Evolutionary conservation across 2,797 vertebrate species (phyloP).

Genomic region (Bovichtus variegatus): DNA sequence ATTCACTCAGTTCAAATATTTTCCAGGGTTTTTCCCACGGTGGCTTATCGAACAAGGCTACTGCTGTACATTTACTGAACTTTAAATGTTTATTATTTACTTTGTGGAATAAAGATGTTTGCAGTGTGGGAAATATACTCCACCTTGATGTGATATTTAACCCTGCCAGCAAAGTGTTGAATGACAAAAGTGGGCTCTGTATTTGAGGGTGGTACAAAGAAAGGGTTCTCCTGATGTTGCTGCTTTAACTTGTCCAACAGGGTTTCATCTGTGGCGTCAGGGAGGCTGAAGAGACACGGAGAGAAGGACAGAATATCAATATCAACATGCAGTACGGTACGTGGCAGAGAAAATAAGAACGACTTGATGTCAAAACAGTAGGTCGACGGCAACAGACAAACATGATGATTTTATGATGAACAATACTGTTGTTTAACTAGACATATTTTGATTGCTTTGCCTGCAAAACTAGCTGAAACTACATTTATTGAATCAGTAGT

Average conservation of each 20-base stretch:
- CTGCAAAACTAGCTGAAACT: not conserved
- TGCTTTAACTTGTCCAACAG: slow-evolving; percentile 92
- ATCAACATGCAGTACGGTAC: not conserved
- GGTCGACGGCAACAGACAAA: not conserved
- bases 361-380: not conserved
- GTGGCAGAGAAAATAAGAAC: not conserved
- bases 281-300: slow-evolving; percentile 83
- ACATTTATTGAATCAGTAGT: not conserved
- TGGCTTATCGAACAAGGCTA: slow-evolving; percentile 54
- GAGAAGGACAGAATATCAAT: slow-evolving; percentile 25
- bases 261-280: slow-evolving; percentile 89
- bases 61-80: slow-evolving; percentile 2
- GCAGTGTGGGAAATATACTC: slow-evolving; percentile 14
- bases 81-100: slow-evolving; percentile 5
- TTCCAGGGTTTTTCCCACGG: slow-evolving; percentile 43
- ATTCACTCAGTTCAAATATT: slow-evolving; percentile 43
- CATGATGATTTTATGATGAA: not conserved
- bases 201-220: slow-evolving; percentile 88
- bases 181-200: slow-evolving; percentile 91
- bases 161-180: slow-evolving; percentile 92
- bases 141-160: slow-evolving; percentile 95
- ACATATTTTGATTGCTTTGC: too few species aligned
- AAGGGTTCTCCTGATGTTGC: slow-evolving; percentile 89
- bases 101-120: slow-evolving; percentile 4
- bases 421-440: not conserved